Base-by-base conservation (phyloP, 64 coral and sea anemone species). In the Orbicella faveolata region DNA sequence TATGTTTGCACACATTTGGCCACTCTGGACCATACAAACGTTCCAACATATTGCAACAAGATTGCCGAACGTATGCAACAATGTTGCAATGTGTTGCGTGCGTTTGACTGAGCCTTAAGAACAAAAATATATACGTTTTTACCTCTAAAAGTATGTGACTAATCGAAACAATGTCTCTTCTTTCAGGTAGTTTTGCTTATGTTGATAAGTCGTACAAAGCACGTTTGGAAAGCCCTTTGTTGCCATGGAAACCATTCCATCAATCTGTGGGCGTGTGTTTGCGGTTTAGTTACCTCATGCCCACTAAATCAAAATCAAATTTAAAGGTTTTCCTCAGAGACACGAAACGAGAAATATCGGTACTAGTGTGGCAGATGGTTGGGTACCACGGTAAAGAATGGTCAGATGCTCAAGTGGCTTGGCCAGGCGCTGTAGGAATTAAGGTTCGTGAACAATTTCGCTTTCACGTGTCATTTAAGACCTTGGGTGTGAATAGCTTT, bases 221-320 rank as follows among this genome's bases (percentile, higher is more conserved):
- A 57, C 25, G 26, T 1, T 35, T 81, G 23, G 18, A 61, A 17
- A 81, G 79, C 55, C 79, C 79, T 6, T 18, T 34, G 52, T 62
- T 81, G 9, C 52, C 79, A 81, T 81, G 79, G 79, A 26, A 81
- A 81, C 79, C 79, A 59, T 81, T 62, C 15, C 51, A 81, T 62
- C 23, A 57, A 81, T 13, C 12, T 18, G 33, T 81, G 12, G 79
- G 79, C 18, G 18, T 81, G 61, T 81, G 79, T 21, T 34, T 81
- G 19, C 53, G 53, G 4, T 81, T 81, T 57, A 26, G 12, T 26
- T 81, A 81, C 61, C 79, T 57, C 23, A 81, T 81, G 48, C 79
- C 79, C 25, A 23, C 13, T 34, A 81, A 61, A 15, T 61, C 52
- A n/a, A 81, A 59, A 3, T 11, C 79, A 23, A 81, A 2, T 57